Conservation (phyloP, 2,113 vertebrate species). For the Anolis sagrei region DNA sequence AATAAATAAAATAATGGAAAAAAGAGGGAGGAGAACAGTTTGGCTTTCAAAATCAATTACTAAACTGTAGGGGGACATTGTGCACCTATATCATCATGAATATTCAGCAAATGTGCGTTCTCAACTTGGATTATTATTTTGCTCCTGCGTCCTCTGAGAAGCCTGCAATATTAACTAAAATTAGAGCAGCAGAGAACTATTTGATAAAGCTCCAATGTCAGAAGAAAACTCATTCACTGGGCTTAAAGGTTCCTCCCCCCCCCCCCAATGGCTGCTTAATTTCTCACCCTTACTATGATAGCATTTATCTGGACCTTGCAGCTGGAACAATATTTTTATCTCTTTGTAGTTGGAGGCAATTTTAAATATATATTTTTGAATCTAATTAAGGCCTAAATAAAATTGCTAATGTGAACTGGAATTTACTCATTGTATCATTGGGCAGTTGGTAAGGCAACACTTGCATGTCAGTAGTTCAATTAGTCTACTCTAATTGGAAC, state of each 20-base stretch:
- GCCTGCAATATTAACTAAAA: slow-evolving; percentile 2
- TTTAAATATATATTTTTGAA: background rate
- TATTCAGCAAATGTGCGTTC: background rate
- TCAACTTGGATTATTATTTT: background rate
- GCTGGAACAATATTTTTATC: background rate
- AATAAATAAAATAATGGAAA: background rate
- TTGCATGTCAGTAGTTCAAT: too few relatives aligned
- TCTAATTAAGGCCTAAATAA: too few relatives aligned
- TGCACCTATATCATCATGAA: background rate
- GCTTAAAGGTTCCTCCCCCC: background rate
- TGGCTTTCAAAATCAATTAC: slow-evolving; percentile 32
- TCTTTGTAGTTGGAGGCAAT: background rate
- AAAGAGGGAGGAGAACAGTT: background rate
- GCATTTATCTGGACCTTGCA: slow-evolving; percentile 1
- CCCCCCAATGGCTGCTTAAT: background rate
- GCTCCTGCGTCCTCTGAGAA: background rate
- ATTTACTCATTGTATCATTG: too few relatives aligned
- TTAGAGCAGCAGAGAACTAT: slow-evolving; percentile 2
- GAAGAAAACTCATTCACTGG: background rate
- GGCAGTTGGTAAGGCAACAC: too few relatives aligned
- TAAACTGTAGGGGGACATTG: background rate
- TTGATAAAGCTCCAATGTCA: slow-evolving; percentile 19
- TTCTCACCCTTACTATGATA: background rate
- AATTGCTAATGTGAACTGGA: too few relatives aligned
- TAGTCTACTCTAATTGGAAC: too few relatives aligned